Conservation (phyloP, 2,888 invertebrate genomes). For the Nemapogon koenigi region DNA sequence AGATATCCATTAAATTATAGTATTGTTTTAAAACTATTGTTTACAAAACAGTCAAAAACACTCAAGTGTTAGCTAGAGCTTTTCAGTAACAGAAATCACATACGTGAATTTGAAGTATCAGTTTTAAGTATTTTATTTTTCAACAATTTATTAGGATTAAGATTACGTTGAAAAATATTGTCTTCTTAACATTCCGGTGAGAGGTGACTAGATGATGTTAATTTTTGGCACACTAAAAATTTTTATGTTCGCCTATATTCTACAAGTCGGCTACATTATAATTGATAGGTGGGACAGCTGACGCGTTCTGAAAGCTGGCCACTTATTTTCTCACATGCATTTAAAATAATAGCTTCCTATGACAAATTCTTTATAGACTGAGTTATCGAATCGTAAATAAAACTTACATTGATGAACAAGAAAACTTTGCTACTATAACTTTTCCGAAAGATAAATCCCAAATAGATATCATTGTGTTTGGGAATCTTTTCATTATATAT, state of each 20-base stretch:
- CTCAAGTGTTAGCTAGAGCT: too few species aligned
- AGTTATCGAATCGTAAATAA: too few species aligned
- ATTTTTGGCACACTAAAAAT: conserved; percentile 52
- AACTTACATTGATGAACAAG: conserved; percentile 21
- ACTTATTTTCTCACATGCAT: too few species aligned
- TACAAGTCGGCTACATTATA: conserved; percentile 48
- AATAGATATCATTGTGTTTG: conserved; percentile 13
- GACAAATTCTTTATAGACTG: too few species aligned
- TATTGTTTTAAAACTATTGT: conserved; percentile 41
- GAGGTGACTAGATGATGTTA: conserved; percentile 35
- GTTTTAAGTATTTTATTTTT: conserved; percentile 47
- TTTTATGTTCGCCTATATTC: conserved; percentile 49
- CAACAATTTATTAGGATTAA: conserved; percentile 54
- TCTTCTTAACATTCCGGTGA: conserved; percentile 53
- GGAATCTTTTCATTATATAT: conserved; percentile 12
- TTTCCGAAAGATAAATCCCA: conserved; percentile 40
- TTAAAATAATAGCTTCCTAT: too few species aligned
- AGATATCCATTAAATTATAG: conserved; percentile 43
- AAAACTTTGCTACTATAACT: conserved; percentile 39
- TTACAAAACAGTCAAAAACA: too few species aligned
- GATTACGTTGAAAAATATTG: conserved; percentile 50
- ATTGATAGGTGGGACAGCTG: conserved; percentile 56
- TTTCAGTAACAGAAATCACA: conserved; percentile 35
- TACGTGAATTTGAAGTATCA: conserved; percentile 34
- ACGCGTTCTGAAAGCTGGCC: conserved; percentile 2